Conservation (phyloP, 1,140 invertebrate genomes). For the Andrena cerasifolii region DNA sequence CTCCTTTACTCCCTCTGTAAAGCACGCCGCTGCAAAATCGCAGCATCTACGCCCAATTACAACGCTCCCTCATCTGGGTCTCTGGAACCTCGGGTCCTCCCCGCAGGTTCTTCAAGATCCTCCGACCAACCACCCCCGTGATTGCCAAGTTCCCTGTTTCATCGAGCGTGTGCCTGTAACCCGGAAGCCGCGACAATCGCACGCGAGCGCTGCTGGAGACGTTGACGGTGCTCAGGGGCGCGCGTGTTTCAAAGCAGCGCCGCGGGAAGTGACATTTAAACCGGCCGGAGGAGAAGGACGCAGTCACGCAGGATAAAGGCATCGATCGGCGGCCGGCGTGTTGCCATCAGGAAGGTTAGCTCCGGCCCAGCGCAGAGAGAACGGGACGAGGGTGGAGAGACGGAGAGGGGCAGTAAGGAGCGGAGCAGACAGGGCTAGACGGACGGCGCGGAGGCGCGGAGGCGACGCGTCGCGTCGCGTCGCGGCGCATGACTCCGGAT, state of each 20-base stretch:
- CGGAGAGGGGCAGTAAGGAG: background rate
- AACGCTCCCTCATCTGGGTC: too few relatives aligned
- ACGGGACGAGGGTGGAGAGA: conserved; percentile 7
- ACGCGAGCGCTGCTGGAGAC: background rate
- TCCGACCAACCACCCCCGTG: too few relatives aligned
- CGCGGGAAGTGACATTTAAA: conserved; percentile 37
- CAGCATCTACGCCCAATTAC: too few relatives aligned
- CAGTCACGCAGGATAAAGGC: conserved; percentile 62
- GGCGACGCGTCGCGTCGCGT: conserved; percentile 19
- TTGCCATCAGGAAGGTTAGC: conserved; percentile 43
- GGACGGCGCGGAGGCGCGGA: conserved; percentile 51
- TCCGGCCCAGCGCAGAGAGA: conserved; percentile 28
- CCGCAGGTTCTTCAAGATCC: too few relatives aligned
- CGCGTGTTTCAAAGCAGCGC: conserved; percentile 8
- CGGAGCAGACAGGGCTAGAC: conserved; percentile 27
- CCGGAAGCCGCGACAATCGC: background rate
- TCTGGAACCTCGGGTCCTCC: too few relatives aligned
- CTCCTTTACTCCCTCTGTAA: too few relatives aligned
- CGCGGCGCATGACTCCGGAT: conserved; percentile 11
- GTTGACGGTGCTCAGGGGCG: background rate
- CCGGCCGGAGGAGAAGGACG: conserved; percentile 48
- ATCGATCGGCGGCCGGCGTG: conserved; percentile 61
- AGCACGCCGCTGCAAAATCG: too few relatives aligned
- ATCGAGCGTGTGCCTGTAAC: background rate
- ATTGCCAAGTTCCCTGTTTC: too few relatives aligned